Percentiles rank a stretch among this genome's conserved stretches.
Conservation (phyloP, 2,888 invertebrate genomes). For the Drosophila anomalata region DNA sequence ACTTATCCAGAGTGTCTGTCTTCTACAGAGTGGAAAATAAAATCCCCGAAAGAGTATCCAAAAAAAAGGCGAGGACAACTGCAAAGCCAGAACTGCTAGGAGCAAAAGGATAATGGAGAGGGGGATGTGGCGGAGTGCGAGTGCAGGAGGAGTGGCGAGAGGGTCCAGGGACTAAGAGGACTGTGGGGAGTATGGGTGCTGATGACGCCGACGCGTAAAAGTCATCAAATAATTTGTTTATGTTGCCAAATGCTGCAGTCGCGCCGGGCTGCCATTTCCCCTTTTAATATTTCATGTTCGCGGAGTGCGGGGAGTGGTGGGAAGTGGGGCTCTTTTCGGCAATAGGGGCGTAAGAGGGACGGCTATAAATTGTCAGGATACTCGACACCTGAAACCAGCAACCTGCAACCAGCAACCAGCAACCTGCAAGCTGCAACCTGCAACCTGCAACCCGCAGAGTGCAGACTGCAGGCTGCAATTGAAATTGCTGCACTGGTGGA, state of each 20-base stretch:
- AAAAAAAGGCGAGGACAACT: constrained; percentile 6
- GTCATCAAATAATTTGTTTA: constrained; percentile 78
- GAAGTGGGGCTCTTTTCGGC: background rate
- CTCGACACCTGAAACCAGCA: constrained; percentile 10
- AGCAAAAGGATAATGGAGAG: background rate
- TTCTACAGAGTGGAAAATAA: too few relatives aligned
- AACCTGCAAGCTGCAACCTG: background rate
- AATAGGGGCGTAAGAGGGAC: background rate
- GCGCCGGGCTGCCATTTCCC: constrained; percentile 30
- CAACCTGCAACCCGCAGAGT: background rate
- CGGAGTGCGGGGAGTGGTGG: constrained; percentile 10
- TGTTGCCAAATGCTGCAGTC: constrained; percentile 60
- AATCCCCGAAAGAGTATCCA: background rate
- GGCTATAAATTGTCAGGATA: constrained; percentile 19
- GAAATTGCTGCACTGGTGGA: background rate
- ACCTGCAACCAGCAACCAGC: background rate
- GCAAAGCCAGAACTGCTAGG: constrained; percentile 6
- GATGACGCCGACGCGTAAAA: constrained; percentile 43
- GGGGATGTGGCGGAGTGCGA: background rate
- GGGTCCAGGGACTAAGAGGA: background rate
- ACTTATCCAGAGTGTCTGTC: too few relatives aligned
- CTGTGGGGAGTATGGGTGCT: background rate
- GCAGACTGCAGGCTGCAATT: background rate
- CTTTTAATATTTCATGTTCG: constrained; percentile 39
- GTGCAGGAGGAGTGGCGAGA: background rate